Percentiles rank a stretch among this genome's conserved stretches.
phyloP scores from a whole-genome alignment of 2,888 invertebrate genomes.

The Ochropleura leucogaster region DNA sequence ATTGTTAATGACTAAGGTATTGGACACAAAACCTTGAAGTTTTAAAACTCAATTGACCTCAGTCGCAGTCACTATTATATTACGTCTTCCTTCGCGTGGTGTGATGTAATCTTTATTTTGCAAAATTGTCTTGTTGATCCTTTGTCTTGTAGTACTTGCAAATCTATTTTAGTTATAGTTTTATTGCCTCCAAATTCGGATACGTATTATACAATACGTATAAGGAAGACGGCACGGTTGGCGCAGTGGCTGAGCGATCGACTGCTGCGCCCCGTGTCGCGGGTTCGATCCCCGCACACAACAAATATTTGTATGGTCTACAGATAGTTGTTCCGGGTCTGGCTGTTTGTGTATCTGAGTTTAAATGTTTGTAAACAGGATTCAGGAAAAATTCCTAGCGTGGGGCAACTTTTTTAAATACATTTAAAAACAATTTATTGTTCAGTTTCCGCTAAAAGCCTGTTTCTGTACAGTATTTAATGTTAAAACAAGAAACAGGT shows the following conservation, averaged over 20 bases:
- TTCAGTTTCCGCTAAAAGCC: no score
- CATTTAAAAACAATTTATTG: no score
- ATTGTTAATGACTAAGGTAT: neutral
- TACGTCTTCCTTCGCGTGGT: neutral
- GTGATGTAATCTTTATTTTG: slow-evolving; percentile 53
- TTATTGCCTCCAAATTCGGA: slow-evolving; percentile 15
- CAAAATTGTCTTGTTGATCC: slow-evolving; percentile 7
- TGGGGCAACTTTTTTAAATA: no score
- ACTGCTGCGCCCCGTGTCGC: no score
- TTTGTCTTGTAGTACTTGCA: slow-evolving; percentile 12
- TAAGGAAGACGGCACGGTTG: neutral
- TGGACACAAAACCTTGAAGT: neutral
- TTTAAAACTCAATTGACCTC: neutral
- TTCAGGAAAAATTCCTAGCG: no score
- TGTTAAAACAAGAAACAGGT: slow-evolving; percentile 22
- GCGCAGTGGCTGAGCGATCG: no score
- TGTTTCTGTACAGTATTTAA: neutral
- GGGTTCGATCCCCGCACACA: no score
- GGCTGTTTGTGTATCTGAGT: no score
- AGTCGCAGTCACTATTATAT: slow-evolving; percentile 29
- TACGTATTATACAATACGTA: neutral
- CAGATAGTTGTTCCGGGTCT: no score
- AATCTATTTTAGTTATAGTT: slow-evolving; percentile 30
- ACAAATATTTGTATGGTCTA: no score
- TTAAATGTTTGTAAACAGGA: no score